phyloP scores from a whole-genome alignment of 2,113 vertebrate species.

The Casuarius casuarius region DNA sequence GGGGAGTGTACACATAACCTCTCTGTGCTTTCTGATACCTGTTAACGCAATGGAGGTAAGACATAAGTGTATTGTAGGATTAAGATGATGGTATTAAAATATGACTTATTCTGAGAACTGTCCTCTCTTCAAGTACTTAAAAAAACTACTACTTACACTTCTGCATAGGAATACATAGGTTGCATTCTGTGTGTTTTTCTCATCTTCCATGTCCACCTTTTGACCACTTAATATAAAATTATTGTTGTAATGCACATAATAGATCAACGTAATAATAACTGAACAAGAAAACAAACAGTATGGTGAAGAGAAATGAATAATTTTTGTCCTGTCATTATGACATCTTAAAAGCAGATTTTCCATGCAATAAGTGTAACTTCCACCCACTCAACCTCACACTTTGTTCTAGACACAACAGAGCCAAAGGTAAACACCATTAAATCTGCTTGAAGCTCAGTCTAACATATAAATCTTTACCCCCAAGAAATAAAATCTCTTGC shows the following conservation, averaged over 20 bases:
- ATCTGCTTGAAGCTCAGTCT: neutral
- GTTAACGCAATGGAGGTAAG: neutral
- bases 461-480: neutral
- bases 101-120: neutral
- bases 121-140: neutral
- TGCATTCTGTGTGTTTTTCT: neutral
- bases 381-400: neutral
- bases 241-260: neutral
- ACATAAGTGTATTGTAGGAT: neutral
- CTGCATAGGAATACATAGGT: neutral
- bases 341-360: neutral
- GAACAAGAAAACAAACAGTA: neutral
- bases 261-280: neutral
- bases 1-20: neutral
- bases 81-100: neutral
- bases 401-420: neutral
- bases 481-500: neutral
- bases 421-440: neutral
- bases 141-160: neutral
- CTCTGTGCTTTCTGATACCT: neutral
- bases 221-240: neutral
- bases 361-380: neutral
- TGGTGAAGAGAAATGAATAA: neutral
- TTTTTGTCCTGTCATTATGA: neutral
- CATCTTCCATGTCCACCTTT: neutral